Base-by-base conservation (phyloP, 2,888 invertebrate genomes). In the Odiellus spinosus region DNA sequence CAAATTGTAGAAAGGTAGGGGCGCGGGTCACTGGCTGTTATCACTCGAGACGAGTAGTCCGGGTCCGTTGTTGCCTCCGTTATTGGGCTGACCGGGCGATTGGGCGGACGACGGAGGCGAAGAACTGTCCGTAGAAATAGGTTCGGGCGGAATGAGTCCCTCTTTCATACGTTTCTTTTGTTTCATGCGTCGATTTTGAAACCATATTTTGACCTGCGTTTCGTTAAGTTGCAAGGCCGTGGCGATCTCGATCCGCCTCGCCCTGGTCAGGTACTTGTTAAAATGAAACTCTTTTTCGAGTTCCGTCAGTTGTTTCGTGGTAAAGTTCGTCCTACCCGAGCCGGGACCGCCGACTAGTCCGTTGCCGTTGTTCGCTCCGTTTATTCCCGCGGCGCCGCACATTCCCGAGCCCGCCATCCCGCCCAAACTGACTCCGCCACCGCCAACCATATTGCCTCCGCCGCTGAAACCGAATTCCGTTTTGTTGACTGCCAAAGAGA, bases 221-320 rank as follows among this genome's bases (percentile, higher is more conserved):
- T 96, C 96, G 68, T 95, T 96, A 42, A 98, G 76, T 63, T 91
- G 90, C 46, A 98, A 71, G 2, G 91, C 84, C 4, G 90, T 86
- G 1, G 98, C 98, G 57, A 98, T 98, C 70, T 98, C 98, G 65
- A 96, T 95, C 59, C 98, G 76, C 56, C 96, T 73, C 35, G 93
- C 95, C 58, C 96, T 73, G 34, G 96, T 98, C 61, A 98, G 76
- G 72, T 98, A 98, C 70, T 93, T 95, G 72, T 93, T 95, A 70
- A 93, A 96, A 67, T 96, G 95, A 71, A 96, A 98, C 69, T 98
- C 96, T 65, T 98, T 98, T 67, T 98, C 98, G 56, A 98, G 74
- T 68, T 98, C 98, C 2, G 96, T 98, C 54, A 98, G 77, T 67
- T 98, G 98, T 69, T 96, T 96, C 69, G 95, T 98, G 56, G 96